phyloP scores from a whole-genome alignment of 2,113 vertebrate genomes.

The Alethe diademata region DNA sequence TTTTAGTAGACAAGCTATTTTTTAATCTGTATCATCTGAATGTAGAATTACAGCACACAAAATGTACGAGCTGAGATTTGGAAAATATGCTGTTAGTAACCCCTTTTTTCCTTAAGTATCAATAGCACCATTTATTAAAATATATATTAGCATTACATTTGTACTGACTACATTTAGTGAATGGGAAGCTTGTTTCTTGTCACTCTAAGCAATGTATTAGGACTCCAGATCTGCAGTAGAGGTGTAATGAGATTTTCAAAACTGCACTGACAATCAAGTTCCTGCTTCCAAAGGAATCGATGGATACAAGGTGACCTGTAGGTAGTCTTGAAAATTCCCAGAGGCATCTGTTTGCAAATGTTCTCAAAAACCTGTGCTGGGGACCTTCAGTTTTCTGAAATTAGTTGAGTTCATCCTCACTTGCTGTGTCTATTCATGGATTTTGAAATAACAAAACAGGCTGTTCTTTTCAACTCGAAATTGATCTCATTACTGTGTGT shows the following conservation, averaged over 20 bases:
- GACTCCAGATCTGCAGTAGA: background rate
- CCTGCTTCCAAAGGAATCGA: background rate
- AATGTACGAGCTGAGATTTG: background rate
- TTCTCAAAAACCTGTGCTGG: background rate
- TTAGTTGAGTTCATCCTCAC: background rate
- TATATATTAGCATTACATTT: background rate
- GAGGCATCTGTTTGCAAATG: background rate
- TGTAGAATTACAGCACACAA: background rate
- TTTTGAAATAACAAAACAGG: background rate
- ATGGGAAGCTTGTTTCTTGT: background rate
- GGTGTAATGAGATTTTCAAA: background rate
- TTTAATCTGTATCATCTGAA: background rate
- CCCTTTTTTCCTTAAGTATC: background rate
- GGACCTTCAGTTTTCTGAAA: background rate
- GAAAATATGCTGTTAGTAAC: background rate
- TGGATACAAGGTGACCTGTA: conserved; percentile 10
- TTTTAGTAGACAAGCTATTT: background rate
- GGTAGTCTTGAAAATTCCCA: background rate
- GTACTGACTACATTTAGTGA: background rate
- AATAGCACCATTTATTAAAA: background rate
- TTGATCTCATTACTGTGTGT: background rate
- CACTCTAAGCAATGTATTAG: background rate
- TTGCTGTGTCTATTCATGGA: background rate
- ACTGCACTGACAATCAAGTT: background rate
- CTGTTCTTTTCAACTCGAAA: background rate